These are phyloP conservation scores for Leptinotarsa texana DNA, from an alignment of 1,140 invertebrate genomes.

Conservation along the genomic window DNA sequence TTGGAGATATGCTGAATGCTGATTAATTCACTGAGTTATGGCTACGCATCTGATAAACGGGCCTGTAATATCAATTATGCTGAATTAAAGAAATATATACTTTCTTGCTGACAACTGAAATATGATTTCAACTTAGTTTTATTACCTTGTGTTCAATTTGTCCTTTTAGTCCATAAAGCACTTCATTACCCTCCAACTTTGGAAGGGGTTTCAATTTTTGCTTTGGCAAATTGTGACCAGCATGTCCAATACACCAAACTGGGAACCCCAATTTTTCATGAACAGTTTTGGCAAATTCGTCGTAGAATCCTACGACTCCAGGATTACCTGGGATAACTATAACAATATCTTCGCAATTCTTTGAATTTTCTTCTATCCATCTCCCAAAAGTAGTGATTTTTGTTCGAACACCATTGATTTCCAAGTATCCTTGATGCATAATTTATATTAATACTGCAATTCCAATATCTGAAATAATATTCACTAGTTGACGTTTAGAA, in stretches of 20 bases:
- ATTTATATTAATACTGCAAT: no score
- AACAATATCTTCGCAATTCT: slow-evolving; percentile 60
- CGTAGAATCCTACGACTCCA: slow-evolving; percentile 70
- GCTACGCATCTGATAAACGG: no score
- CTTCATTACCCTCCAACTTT: slow-evolving; percentile 57
- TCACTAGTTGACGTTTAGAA: no score
- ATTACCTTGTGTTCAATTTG: slow-evolving; percentile 79
- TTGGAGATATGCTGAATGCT: no score
- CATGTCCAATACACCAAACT: slow-evolving; percentile 77
- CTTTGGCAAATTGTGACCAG: slow-evolving; percentile 66
- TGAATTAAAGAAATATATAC: no score
- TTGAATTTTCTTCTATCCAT: slow-evolving; percentile 66
- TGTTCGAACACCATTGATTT: slow-evolving; percentile 67
- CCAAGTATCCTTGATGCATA: slow-evolving; percentile 54
- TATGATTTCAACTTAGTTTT: no score
- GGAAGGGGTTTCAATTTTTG: slow-evolving; percentile 55
- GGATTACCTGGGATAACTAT: slow-evolving; percentile 73
- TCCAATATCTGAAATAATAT: no score
- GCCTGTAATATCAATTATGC: no score
- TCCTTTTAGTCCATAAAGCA: slow-evolving; percentile 73
- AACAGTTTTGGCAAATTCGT: slow-evolving; percentile 67
- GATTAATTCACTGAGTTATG: no score
- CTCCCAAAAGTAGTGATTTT: slow-evolving; percentile 69
- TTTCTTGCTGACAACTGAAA: no score
- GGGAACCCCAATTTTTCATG: slow-evolving; percentile 63